Conservation (phyloP, 2,113 vertebrate species). For the Casuarius casuarius region DNA sequence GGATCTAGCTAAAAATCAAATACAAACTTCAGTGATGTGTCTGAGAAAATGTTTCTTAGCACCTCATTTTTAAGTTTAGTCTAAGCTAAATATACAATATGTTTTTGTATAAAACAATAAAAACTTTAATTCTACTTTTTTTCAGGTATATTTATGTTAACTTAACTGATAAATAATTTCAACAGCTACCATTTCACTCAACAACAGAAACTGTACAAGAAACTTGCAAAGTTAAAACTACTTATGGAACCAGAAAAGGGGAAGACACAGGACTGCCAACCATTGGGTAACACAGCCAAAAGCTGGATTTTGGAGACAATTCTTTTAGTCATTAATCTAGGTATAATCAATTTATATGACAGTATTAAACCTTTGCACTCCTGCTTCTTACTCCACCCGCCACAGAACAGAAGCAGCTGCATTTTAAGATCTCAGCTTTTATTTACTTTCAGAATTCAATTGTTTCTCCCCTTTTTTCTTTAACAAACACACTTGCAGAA, state of each 20-base stretch:
- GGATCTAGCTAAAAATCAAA: neutral
- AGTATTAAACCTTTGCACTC: neutral
- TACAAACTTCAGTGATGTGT: neutral
- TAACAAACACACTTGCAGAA: neutral
- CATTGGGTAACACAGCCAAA: neutral
- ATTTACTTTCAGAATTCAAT: neutral
- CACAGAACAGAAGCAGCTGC: neutral
- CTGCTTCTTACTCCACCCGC: no score
- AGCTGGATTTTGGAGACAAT: neutral
- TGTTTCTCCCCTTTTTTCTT: neutral
- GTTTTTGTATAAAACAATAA: neutral
- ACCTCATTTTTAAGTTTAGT: neutral
- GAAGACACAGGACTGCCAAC: neutral
- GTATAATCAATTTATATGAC: neutral
- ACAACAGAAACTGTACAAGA: neutral
- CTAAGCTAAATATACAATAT: neutral
- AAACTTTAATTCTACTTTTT: neutral
- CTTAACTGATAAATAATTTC: neutral
- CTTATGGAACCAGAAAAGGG: neutral
- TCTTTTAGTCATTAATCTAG: neutral
- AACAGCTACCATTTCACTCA: neutral
- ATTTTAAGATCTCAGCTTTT: neutral
- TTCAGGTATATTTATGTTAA: neutral
- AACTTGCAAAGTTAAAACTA: neutral
- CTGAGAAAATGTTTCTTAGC: neutral